phyloP scores from a whole-genome alignment of 2,113 vertebrate genomes.

The Ia io region DNA sequence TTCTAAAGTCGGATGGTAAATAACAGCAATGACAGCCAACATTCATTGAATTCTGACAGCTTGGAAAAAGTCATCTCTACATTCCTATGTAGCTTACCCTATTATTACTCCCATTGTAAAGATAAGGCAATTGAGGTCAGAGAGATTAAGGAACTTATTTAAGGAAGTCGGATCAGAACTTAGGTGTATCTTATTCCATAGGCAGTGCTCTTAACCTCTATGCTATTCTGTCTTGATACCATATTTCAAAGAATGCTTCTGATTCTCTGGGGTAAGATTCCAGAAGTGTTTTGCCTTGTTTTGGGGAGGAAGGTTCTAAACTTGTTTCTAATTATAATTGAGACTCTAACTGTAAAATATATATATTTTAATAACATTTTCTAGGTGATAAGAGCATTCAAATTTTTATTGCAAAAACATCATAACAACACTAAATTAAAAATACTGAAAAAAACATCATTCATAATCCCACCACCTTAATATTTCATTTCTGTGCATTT shows the following conservation, averaged over 20 bases:
- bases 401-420: conserved; percentile 69
- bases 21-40: not conserved
- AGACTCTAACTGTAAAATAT: not conserved
- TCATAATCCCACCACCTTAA: conserved; percentile 15
- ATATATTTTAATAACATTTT: conserved; percentile 8
- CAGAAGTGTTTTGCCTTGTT: conserved; percentile 2
- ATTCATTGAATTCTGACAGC: not conserved
- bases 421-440: conserved; percentile 25
- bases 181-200: not conserved
- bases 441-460: conserved; percentile 32
- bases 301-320: not conserved
- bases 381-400: conserved; percentile 25
- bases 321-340: not conserved
- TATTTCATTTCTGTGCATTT: conserved; percentile 28
- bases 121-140: not conserved
- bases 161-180: not conserved
- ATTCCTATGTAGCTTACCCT: not conserved
- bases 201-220: not conserved
- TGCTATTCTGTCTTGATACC: not conserved
- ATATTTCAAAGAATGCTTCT: conserved; percentile 14
- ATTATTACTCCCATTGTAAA: not conserved
- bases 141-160: not conserved
- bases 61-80: not conserved
- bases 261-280: not conserved
- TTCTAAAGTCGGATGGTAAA: not conserved